phyloP scores from a whole-genome alignment of 2,113 vertebrate species.

The Petromus typicus region DNA sequence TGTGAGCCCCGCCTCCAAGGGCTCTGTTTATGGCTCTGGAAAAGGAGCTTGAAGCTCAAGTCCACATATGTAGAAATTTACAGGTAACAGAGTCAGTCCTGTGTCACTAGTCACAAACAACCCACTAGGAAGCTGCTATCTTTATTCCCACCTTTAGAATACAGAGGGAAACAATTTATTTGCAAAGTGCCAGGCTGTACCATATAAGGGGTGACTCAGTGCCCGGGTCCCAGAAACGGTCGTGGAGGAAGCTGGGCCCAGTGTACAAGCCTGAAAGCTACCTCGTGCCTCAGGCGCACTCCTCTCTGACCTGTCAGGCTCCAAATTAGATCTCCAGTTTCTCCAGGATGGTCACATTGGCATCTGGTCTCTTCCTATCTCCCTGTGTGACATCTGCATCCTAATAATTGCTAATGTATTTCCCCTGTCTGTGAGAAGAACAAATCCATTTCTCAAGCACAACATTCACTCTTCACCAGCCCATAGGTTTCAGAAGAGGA shows the following conservation, averaged over 20 bases:
- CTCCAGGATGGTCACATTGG: not conserved
- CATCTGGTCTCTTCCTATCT: not conserved
- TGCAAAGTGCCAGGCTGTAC: fast-evolving
- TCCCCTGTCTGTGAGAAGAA: fast-evolving
- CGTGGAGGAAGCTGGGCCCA: fast-evolving
- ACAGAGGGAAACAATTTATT: not conserved
- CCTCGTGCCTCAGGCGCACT: not conserved
- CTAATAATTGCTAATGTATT: not conserved
- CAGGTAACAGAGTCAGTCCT: not conserved
- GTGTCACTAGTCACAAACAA: not conserved
- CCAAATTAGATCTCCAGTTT: not conserved
- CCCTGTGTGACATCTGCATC: too few species aligned
- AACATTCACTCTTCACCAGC: not conserved
- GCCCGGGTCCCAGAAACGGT: too few species aligned
- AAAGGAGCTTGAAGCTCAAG: not conserved
- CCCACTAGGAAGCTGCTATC: not conserved
- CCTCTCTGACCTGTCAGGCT: not conserved
- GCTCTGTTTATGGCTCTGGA: too few species aligned
- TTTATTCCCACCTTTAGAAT: not conserved
- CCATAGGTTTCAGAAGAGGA: not conserved
- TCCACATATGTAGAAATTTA: not conserved
- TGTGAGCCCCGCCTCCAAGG: not conserved
- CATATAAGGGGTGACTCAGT: fast-evolving
- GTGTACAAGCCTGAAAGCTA: too few species aligned
- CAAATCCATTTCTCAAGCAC: not conserved